phyloP scores from a whole-genome alignment of 2,113 vertebrate species.

The Poeciliopsis turrubarensis region DNA sequence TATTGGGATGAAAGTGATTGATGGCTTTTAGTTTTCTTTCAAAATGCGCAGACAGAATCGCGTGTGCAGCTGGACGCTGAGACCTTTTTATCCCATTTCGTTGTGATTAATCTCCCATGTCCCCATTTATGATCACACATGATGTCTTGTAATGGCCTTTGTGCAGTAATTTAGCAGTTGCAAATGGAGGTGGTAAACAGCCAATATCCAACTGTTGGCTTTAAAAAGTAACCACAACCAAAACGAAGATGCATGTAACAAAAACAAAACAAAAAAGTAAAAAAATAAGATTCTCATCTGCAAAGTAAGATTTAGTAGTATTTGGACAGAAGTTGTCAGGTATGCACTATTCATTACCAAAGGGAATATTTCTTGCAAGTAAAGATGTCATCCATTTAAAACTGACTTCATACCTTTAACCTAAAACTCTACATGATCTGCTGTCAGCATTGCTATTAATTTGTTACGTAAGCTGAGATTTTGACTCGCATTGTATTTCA shows the following conservation, averaged over 20 bases:
- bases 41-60: background rate
- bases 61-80: background rate
- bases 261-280: background rate
- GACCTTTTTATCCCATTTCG: slow-evolving; percentile 24
- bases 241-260: background rate
- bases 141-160: slow-evolving; percentile 51
- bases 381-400: too few relatives aligned
- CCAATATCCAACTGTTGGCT: background rate
- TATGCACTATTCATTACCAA: background rate
- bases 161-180: slow-evolving; percentile 32
- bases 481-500: too few relatives aligned
- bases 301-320: too few relatives aligned
- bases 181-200: slow-evolving; percentile 35
- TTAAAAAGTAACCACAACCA: slow-evolving; percentile 2
- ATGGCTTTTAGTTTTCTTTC: background rate
- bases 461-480: too few relatives aligned
- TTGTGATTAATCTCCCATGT: slow-evolving; percentile 51
- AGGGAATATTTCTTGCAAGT: background rate
- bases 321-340: background rate
- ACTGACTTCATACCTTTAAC: too few relatives aligned
- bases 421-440: too few relatives aligned
- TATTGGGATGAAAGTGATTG: background rate
- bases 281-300: background rate
- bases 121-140: slow-evolving; percentile 32
- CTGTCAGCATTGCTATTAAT: too few relatives aligned